These are phyloP conservation scores for Tokudaia muenninki DNA, from an alignment of 2,797 vertebrate species.

Conservation along the genomic window DNA sequence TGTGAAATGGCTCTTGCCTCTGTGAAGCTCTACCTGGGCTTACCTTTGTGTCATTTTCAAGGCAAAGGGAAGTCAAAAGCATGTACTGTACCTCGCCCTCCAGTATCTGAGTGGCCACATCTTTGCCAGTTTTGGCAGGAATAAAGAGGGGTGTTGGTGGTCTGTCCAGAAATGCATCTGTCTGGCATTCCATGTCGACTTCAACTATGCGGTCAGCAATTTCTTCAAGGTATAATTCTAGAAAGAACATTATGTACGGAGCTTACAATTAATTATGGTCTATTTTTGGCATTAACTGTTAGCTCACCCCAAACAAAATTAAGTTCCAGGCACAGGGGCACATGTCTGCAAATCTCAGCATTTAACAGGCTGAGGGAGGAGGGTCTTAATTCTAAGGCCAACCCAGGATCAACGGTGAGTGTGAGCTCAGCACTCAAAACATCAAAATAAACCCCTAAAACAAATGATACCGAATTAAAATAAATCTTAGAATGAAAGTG, in stretches of 20 bases:
- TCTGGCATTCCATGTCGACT: slow-evolving; percentile 93
- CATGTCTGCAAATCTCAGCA: background rate
- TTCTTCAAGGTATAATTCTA: slow-evolving; percentile 96
- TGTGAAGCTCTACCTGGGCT: slow-evolving; percentile 3
- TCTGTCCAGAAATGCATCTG: slow-evolving; percentile 95
- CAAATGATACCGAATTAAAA: slow-evolving; percentile 18
- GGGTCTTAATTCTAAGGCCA: background rate
- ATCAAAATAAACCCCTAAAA: background rate
- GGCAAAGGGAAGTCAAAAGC: background rate
- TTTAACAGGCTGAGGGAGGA: background rate
- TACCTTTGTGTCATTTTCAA: slow-evolving; percentile 29
- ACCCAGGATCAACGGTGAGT: background rate
- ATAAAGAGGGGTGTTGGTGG: slow-evolving; percentile 94
- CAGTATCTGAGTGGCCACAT: slow-evolving; percentile 94
- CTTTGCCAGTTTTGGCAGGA: slow-evolving; percentile 95
- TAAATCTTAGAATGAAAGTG: background rate
- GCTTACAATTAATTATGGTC: slow-evolving; percentile 37
- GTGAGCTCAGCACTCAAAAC: background rate
- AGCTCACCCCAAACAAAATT: slow-evolving; percentile 42
- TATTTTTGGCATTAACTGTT: slow-evolving; percentile 66
- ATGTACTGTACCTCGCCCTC: slow-evolving; percentile 93
- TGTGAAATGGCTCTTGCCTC: background rate
- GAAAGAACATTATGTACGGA: slow-evolving; percentile 77
- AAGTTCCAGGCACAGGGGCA: background rate
- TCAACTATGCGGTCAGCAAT: slow-evolving; percentile 90